These are phyloP conservation scores for Scelioninae gen. 1 DNA, from an alignment of 2,888 invertebrate species.

Conservation along the genomic window DNA sequence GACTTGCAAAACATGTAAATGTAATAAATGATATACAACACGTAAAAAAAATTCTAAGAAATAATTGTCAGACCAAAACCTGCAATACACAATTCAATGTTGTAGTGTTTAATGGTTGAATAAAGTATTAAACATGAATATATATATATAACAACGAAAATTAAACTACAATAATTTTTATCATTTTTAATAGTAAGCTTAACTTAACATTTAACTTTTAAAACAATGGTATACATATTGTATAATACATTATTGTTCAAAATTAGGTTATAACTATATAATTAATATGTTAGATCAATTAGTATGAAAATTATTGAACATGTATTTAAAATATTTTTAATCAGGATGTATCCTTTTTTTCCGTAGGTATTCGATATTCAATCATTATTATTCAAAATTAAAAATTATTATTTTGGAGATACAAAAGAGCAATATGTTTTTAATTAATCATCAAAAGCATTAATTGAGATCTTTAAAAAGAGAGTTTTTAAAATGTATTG, in stretches of 20 bases:
- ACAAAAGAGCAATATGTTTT: too few relatives aligned
- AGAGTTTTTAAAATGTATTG: too few relatives aligned
- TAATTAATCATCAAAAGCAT: too few relatives aligned
- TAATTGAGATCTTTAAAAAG: too few relatives aligned
- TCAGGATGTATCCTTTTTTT: too few relatives aligned
- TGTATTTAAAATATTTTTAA: constrained; percentile 36
- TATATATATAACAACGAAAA: constrained; percentile 37
- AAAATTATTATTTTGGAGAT: too few relatives aligned
- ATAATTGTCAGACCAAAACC: constrained; percentile 7
- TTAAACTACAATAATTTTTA: constrained; percentile 34
- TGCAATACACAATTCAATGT: constrained; percentile 56
- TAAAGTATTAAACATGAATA: background rate
- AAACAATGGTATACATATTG: constrained; percentile 31
- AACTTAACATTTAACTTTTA: constrained; percentile 52
- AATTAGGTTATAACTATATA: constrained; percentile 31
- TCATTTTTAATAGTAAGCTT: constrained; percentile 34
- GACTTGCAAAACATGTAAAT: background rate
- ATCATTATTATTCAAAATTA: too few relatives aligned
- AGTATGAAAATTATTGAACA: constrained; percentile 47
- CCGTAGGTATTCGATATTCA: too few relatives aligned
- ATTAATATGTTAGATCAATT: constrained; percentile 43
- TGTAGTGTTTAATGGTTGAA: background rate
- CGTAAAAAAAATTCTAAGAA: background rate
- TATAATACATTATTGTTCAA: constrained; percentile 41
- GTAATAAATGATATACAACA: constrained; percentile 3